Evolutionary conservation across 2,113 vertebrate genomes (phyloP), one percentile per base, ranked within the genome.

Genomic region (Pelodiscus sinensis): DNA sequence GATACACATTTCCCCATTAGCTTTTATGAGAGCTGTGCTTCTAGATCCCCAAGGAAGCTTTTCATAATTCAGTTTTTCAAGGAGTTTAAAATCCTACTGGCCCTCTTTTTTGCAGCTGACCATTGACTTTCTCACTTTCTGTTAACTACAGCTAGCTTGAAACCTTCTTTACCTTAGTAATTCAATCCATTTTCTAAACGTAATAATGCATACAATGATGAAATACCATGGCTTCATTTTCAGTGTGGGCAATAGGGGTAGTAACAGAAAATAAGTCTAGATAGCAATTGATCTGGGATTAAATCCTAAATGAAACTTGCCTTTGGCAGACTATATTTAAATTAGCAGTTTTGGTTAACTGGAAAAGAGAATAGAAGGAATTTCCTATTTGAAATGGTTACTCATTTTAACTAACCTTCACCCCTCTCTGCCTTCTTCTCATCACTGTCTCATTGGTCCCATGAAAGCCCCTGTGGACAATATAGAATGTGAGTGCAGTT

Each of bases 401-500:
- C 2, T 1, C 80, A 54, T 92, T 93, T 94, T 85, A 57, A 93
- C 14, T 19, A 89, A 35, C 50, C 80, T 90, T 82, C 52, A 31
- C 87, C 92, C 62, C 73, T 27, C 6, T 91, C 54, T 94, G 21
- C 75, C 87, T 96, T 93, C 85, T 60, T 88, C 87, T 51, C 92
- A 54, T 92, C 77, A 84, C 91, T 83, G 27, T 88, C 54, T 87
- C 16, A 57, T 79, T 92, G 60, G n/a, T 82, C 68, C 89, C 85
- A 92, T 31, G 52, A 93, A 93, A 84, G 80, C 68, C 29, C 29
- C 71, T 88, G 85, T 90, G 81, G 51, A 94, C 90, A 89, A 96
- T 93, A 81, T 90, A 57, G 83, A 96, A 95, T 51, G 89, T 89
- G 90, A 94, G 68, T 51, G 92, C 95, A 92, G 88, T 60, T 81